Percentiles rank a stretch among this genome's conserved stretches.
phyloP scores from a whole-genome alignment of 2,113 vertebrate species.

The Papio anubis region DNA sequence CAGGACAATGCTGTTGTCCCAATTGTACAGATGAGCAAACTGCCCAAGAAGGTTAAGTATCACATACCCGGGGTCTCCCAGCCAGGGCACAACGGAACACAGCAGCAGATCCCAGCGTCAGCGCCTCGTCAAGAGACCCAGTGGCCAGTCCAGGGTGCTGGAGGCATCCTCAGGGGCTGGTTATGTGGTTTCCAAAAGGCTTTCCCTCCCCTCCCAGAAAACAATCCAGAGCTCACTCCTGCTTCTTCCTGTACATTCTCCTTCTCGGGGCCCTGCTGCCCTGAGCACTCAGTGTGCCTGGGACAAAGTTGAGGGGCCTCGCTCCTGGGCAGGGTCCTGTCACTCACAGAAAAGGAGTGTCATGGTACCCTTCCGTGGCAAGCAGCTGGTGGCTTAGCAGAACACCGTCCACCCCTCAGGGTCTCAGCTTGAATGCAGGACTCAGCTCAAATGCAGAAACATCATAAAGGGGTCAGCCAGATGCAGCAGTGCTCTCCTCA shows the following conservation, averaged over 20 bases:
- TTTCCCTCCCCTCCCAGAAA: background rate
- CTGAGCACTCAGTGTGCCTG: fast-evolving
- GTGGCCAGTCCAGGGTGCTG: no score
- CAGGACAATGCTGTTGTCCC: background rate
- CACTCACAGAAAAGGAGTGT: background rate
- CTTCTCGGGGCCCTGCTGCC: background rate
- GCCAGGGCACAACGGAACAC: no score
- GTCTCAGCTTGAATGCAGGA: no score
- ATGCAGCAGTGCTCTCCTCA: background rate
- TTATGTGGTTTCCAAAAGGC: background rate
- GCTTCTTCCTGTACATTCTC: background rate
- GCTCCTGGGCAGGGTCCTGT: background rate
- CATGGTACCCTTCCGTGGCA: fast-evolving
- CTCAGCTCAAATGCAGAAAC: fast-evolving
- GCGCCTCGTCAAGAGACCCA: background rate
- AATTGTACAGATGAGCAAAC: background rate
- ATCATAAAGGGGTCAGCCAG: background rate
- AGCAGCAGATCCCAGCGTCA: no score
- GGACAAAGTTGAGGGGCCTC: background rate
- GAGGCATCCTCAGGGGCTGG: no score
- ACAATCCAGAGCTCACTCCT: fast-evolving
- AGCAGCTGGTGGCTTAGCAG: background rate
- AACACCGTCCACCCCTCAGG: background rate
- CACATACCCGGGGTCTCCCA: no score
- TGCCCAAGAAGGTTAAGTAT: background rate